Base-by-base conservation (phyloP, 2,888 invertebrate genomes). In the Drosophila atroscutellata region DNA sequence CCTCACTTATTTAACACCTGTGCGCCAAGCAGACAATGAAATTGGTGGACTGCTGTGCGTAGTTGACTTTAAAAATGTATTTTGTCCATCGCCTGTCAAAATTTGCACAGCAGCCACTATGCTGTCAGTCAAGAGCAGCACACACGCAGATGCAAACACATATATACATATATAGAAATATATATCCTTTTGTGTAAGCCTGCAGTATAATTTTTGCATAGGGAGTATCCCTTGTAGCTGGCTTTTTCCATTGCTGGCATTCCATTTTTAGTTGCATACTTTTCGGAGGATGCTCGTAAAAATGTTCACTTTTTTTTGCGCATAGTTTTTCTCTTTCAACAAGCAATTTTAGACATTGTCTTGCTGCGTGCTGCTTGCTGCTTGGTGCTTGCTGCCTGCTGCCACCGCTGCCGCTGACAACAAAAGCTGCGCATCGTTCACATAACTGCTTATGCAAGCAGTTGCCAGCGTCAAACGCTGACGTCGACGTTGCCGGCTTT, bases 381-480 rank as follows among this genome's bases (percentile, higher is more conserved):
- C 42, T 13, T 24, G 24, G 24, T 24, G 24, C 24, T 2, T 20
- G 20, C 20, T 20, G 42, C 42, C 11, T 32, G 32, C 30, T 54
- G 54, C 20, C 36, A 20, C 18, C 59, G 51, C 47, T 34, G 28
- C 61, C 26, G 47, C 81, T 66, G 77, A 79, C 86, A 79, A 86
- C 74, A 75, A 86, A 86, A 75, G 79, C 77, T 72, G 51, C 45
- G 70, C 79, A 61, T 72, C 73, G 76, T 68, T 75, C 79, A 81
- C 73, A 85, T 88, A 80, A 87, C 83, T 83, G 88, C 73, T 85
- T 78, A 82, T 78, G 78, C 74, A 69, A 73, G 64, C 68, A 72
- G 68, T 68, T 77, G 75, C 71, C 75, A 63, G 66, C 70, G 50
- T 65, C 64, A 71, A 59, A 55, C 66, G 60, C 49, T 52, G 51